Evolutionary conservation across 1,140 invertebrate genomes (phyloP), one percentile per base, ranked within the genome.

Genomic region (Leptinotarsa texana): DNA sequence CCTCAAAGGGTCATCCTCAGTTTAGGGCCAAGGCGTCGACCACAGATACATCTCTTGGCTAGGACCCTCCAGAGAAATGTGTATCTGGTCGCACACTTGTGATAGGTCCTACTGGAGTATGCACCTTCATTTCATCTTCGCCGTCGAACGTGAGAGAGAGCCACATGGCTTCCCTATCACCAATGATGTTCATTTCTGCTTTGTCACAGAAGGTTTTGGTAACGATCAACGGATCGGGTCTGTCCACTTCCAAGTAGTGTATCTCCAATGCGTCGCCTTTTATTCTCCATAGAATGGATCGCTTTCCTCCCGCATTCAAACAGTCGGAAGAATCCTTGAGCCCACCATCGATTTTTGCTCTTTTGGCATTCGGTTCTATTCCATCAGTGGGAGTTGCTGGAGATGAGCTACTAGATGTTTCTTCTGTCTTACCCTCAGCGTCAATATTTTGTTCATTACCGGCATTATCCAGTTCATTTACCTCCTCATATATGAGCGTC

Each of bases 151-250:
- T 94, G 78, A 93, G 90, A 0, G 90, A 91, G 85, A 93, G 90
- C 49, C 68, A 79, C 81, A 94, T 87, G 27, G 94, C 93, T 86
- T 96, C 33, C 8, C 33, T 33, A 1, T 33, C 33, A 11, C 8
- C 33, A 33, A 33, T 33, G 33, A 33, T 33, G 33, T 33, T 33
- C 33, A 11, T 8, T 33, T 93, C 91, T 83, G 96, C 96, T 92
- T 96, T 93, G 78, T 96, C 95, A n/a, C 90, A 92, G 85, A 97
- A 98, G 42, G 94, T 93, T 84, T 94, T 94, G 0, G 95, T 96
- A 0, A 98, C 96, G 87, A 98, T 98, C 1, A 97, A 95, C 82
- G 96, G 90, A 87, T 98, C 96, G 4, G 92, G 97, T 86, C 97
- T 96, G 86, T 98, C 96, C 62, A 97, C 84, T 84, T 97, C 95